Conservation (phyloP, 1,140 invertebrate species). For the Halictus rubicundus region DNA sequence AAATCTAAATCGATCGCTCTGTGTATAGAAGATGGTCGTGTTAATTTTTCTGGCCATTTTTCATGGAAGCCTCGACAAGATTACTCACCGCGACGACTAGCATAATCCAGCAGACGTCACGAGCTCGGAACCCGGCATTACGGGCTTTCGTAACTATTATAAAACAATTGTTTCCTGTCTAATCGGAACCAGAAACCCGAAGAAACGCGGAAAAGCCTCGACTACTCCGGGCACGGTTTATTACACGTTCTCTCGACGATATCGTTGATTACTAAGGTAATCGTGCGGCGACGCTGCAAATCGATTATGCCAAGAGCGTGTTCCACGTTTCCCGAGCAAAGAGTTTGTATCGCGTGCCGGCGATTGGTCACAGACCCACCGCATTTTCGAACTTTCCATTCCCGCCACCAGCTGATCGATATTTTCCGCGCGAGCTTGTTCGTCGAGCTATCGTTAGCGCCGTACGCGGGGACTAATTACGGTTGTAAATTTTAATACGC, state of each 20-base stretch:
- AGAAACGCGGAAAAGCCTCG: slow-evolving; percentile 46
- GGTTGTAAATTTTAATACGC: background rate
- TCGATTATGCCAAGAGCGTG: background rate
- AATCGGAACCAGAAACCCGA: slow-evolving; percentile 11
- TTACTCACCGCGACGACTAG: background rate
- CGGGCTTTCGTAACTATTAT: slow-evolving; percentile 29
- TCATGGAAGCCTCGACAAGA: slow-evolving; percentile 12
- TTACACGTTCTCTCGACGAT: slow-evolving; percentile 43
- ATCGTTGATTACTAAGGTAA: slow-evolving; percentile 54
- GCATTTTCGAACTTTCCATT: background rate
- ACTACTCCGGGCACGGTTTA: slow-evolving; percentile 44
- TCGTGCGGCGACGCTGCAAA: slow-evolving; percentile 1
- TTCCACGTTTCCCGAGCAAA: background rate
- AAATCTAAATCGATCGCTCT: no score
- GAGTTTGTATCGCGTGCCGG: background rate
- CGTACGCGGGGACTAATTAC: background rate
- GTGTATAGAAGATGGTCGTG: no score
- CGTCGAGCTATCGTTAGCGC: background rate
- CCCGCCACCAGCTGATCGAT: background rate
- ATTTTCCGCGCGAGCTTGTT: background rate
- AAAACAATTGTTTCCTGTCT: slow-evolving; percentile 24
- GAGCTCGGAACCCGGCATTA: background rate
- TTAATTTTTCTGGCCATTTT: background rate
- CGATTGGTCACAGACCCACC: background rate
- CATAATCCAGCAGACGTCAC: slow-evolving; percentile 15